phyloP scores from a whole-genome alignment of 2,113 vertebrate genomes.

The Hemicordylus capensis region DNA sequence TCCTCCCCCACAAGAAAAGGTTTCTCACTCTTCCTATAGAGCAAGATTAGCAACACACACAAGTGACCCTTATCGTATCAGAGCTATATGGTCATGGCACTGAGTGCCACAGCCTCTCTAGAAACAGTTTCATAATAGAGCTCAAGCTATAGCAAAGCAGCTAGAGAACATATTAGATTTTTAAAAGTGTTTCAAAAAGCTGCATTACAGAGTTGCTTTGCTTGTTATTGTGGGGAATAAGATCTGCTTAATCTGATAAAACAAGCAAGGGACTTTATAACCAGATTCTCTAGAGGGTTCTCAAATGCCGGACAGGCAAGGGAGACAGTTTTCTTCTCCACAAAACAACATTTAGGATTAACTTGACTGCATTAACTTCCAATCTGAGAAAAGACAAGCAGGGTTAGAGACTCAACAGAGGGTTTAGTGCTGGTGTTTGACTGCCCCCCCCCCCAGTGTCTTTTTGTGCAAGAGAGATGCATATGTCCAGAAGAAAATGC shows the following conservation, averaged over 20 bases:
- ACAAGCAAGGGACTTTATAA: conserved; percentile 18
- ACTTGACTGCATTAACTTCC: not conserved
- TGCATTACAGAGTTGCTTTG: not conserved
- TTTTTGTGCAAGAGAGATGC: not conserved
- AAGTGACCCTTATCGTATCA: not conserved
- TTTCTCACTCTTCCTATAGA: not conserved
- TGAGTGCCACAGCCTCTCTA: not conserved
- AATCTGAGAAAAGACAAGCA: not conserved
- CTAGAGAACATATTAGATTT: not conserved
- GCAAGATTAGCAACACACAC: not conserved
- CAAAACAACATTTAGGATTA: not conserved
- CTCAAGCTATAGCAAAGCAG: not conserved
- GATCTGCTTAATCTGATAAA: conserved; percentile 17
- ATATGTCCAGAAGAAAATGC: not conserved
- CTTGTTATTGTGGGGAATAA: conserved; percentile 13
- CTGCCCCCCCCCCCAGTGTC: no score
- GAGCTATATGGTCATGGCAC: not conserved
- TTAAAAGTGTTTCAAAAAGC: not conserved
- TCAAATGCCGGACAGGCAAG: not conserved
- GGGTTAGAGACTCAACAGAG: not conserved
- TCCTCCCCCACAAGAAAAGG: no score
- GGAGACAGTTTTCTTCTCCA: not conserved
- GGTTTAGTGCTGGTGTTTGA: not conserved
- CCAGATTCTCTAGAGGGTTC: not conserved
- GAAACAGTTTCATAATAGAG: not conserved